These are phyloP conservation scores for Herminia tarsipennalis DNA, from an alignment of 2,888 invertebrate species.

Conservation along the genomic window DNA sequence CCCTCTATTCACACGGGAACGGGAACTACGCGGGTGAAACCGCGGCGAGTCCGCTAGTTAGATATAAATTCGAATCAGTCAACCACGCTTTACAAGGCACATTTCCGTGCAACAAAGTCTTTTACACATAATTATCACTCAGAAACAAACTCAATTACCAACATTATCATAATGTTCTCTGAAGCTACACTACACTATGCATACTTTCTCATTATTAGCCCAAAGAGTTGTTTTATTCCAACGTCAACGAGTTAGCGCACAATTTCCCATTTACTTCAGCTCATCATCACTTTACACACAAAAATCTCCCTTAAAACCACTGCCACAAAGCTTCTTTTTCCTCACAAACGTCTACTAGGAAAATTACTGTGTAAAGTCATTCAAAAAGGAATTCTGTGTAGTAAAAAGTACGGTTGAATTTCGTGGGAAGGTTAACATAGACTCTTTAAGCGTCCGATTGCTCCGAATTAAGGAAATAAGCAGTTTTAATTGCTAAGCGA, in stretches of 20 bases:
- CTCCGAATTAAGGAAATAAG: slow-evolving; percentile 82
- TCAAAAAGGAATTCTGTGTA: slow-evolving; percentile 24
- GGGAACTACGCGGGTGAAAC: too few relatives aligned
- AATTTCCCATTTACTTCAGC: slow-evolving; percentile 79
- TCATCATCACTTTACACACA: slow-evolving; percentile 51
- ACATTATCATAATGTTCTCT: slow-evolving; percentile 24
- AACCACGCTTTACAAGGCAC: too few relatives aligned
- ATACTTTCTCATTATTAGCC: slow-evolving; percentile 81
- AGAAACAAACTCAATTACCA: neutral
- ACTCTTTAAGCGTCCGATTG: slow-evolving; percentile 72
- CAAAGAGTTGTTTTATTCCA: slow-evolving; percentile 83
- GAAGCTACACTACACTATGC: slow-evolving; percentile 50
- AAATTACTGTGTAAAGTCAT: slow-evolving; percentile 41
- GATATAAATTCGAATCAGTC: too few relatives aligned
- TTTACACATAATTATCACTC: neutral
- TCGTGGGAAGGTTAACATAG: slow-evolving; percentile 42
- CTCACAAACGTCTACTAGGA: slow-evolving; percentile 24
- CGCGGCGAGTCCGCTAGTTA: too few relatives aligned
- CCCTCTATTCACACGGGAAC: too few relatives aligned
- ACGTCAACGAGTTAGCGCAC: slow-evolving; percentile 77
- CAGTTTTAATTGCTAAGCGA: slow-evolving; percentile 78
- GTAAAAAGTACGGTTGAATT: slow-evolving; percentile 24
- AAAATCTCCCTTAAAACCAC: slow-evolving; percentile 46
- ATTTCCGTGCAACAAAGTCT: neutral
- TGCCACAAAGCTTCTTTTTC: slow-evolving; percentile 43